Evolutionary conservation across 2,113 vertebrate species (phyloP).

Genomic region (Gymnocephalus cernua): DNA sequence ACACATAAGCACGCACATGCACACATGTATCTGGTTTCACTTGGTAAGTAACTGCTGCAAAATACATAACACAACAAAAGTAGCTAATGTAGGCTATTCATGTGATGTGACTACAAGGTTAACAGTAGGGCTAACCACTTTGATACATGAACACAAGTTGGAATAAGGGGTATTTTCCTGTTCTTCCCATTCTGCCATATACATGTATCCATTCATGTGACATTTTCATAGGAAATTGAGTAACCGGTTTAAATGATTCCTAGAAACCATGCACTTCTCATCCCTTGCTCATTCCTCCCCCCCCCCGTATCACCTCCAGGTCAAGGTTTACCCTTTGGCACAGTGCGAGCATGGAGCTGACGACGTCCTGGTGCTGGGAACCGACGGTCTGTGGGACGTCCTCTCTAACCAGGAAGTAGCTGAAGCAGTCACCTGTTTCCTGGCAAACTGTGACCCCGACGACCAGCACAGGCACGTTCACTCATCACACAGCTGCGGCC

Average conservation of each 20-base stretch:
- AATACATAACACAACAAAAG: too few species aligned
- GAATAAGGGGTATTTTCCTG: background rate
- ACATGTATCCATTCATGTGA: background rate
- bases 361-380: slow-evolving; percentile 94
- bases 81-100: background rate
- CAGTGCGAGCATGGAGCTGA: slow-evolving; percentile 91
- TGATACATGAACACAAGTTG: background rate
- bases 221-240: background rate
- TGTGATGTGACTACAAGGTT: background rate
- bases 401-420: slow-evolving; percentile 96
- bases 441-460: slow-evolving; percentile 96
- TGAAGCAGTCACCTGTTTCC: slow-evolving; percentile 92
- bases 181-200: background rate
- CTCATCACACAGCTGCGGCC: slow-evolving; percentile 47
- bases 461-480: slow-evolving; percentile 92
- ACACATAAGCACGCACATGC: too few species aligned
- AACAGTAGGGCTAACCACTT: background rate
- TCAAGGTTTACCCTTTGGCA: slow-evolving; percentile 91
- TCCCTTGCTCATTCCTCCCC: too few species aligned
- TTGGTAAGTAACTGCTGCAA: too few species aligned
- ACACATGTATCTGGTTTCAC: too few species aligned
- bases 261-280: slow-evolving; percentile 2
- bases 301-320: slow-evolving; percentile 78
- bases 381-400: slow-evolving; percentile 98
- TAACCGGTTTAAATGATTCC: background rate